phyloP scores from a whole-genome alignment of 2,113 vertebrate species.

The Muscicapa adusta region DNA sequence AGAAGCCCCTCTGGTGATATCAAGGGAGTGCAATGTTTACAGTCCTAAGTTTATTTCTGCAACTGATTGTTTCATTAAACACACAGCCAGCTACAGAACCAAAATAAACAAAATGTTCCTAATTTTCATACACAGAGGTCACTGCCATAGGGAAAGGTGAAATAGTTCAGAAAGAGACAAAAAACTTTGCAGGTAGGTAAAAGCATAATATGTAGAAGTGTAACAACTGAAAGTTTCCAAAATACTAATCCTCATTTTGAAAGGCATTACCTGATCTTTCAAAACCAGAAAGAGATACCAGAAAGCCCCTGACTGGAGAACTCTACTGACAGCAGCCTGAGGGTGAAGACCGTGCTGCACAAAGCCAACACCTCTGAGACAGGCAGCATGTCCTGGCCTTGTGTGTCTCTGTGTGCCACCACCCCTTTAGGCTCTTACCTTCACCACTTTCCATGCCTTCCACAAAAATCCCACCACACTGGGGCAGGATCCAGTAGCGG shows the following conservation, averaged over 20 bases:
- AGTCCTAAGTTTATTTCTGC: background rate
- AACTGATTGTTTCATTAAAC: background rate
- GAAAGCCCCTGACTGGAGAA: background rate
- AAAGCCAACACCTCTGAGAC: fast-evolving
- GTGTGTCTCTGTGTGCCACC: background rate
- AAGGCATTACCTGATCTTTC: background rate
- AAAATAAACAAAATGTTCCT: background rate
- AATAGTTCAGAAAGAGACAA: background rate
- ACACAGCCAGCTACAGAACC: background rate
- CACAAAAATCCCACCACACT: conserved; percentile 90
- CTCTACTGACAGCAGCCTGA: background rate
- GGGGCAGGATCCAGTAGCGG: conserved; percentile 92
- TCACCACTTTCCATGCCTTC: conserved; percentile 90
- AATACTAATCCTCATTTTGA: background rate
- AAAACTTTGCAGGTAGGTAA: background rate
- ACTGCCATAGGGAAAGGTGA: background rate
- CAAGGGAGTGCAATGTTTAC: background rate
- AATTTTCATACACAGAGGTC: background rate
- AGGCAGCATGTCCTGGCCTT: background rate
- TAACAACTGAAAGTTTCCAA: background rate
- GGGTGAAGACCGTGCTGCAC: background rate
- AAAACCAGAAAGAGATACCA: background rate
- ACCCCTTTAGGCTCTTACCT: conserved; percentile 69
- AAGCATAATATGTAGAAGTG: background rate
- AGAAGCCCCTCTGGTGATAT: background rate